Evolutionary conservation across 2,113 vertebrate species (phyloP), one percentile per base, ranked within the genome.

Genomic region (Lasiurus cinereus): DNA sequence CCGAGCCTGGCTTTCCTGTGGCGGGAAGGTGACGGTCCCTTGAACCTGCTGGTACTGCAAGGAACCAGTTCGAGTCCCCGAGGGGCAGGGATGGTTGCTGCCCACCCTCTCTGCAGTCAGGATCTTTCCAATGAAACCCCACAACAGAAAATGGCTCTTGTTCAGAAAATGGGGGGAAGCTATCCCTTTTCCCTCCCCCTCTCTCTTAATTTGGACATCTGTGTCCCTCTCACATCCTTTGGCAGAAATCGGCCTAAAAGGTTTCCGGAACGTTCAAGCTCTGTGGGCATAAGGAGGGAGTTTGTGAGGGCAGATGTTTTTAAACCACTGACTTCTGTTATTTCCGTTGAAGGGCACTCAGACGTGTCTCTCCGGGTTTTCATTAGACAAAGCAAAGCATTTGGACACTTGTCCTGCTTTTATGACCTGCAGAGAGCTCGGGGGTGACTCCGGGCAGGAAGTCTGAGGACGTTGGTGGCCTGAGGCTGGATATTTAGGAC

Each of bases 401-500:
- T 50, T 46, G 52, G 82, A 39, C 95, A 90, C 96, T 79, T 92
- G 64, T 79, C 69, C 94, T 76, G 79, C 91, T 83, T 83, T n/a
- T 88, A 6, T 89, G 97, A 96, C 96, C 94, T 33, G 83, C 50
- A 39, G 89, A 91, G 86, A 59, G 87, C 91, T 86, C 79, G 46
- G 50, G 82, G 85, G 93, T 70, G 62, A 73, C 50, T 50, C 48
- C n/a, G 39, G 79, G 80, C 92, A 80, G 94, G 74, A 95, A 95
- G 83, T 93, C 94, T 24, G 8, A 21, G 56, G 94, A 88, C 33
- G 29, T 95, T 62, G 86, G 73, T 0, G 24, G 94, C 96, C 96
- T 14, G 70, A 92, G 96, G 89, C 89, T 16, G 48, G 77, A 29
- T 82, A 14, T 67, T 97, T 88, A 89, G 22, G 70, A 21, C 72